Conservation (phyloP, 30 jellyfish, hydroid and myxozoan genomes). For the Cassiopea andromeda region DNA sequence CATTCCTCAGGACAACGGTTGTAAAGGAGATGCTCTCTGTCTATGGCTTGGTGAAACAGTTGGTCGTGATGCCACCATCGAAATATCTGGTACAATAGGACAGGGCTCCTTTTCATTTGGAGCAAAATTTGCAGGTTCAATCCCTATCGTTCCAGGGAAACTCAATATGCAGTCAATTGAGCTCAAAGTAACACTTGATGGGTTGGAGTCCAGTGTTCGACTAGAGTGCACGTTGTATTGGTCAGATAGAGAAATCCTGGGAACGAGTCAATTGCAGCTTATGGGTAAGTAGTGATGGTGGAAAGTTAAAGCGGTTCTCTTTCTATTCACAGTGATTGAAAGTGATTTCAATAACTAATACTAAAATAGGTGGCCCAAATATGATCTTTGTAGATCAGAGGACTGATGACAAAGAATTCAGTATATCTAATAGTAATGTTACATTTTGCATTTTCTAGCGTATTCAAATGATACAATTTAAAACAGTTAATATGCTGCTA, state of each 20-base stretch:
- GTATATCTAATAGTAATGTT: no score
- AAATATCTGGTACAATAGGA: constrained; percentile 44
- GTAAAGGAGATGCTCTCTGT: constrained; percentile 73
- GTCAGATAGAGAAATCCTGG: constrained; percentile 34
- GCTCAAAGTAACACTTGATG: constrained; percentile 26
- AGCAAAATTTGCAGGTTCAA: constrained; percentile 54
- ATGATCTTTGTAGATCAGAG: no score
- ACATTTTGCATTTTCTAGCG: no score
- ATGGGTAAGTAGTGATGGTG: constrained; percentile 24
- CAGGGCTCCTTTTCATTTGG: constrained; percentile 32
- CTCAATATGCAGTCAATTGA: constrained; percentile 35
- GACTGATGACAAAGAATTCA: no score
- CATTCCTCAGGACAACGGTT: constrained; percentile 60
- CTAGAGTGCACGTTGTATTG: constrained; percentile 48
- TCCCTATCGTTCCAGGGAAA: constrained; percentile 26
- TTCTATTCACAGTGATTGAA: neutral
- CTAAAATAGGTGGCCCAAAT: no score
- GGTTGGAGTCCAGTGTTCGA: constrained; percentile 51
- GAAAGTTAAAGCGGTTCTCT: neutral
- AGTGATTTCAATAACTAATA: no score
- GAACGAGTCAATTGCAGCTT: constrained; percentile 37
- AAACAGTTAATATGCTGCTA: no score
- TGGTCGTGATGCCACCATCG: constrained; percentile 58
- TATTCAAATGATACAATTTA: no score
- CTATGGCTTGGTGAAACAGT: constrained; percentile 55